phyloP scores from a whole-genome alignment of 2,888 invertebrate genomes.

The Eilema caniola region DNA sequence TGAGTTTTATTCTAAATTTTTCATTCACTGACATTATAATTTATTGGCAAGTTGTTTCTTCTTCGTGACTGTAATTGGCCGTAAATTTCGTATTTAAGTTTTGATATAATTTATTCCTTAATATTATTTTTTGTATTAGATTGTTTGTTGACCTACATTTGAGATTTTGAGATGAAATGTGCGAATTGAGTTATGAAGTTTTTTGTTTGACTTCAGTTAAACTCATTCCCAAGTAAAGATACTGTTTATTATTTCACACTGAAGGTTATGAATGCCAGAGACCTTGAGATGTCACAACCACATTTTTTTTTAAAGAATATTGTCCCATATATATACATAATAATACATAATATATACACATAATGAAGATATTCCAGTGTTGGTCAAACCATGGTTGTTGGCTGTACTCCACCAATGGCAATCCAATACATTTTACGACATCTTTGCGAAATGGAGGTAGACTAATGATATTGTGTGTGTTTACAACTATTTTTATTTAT shows the following conservation, averaged over 20 bases:
- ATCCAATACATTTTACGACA: no score
- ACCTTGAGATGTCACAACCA: no score
- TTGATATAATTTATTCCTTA: not conserved
- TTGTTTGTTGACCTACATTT: not conserved
- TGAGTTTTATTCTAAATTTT: not conserved
- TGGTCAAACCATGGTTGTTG: no score
- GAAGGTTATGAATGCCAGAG: not conserved
- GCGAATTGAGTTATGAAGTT: not conserved
- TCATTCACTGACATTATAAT: not conserved
- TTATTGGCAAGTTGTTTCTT: not conserved
- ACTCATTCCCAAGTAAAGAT: not conserved
- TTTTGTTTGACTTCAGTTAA: slow-evolving; percentile 1
- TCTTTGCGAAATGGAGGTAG: no score
- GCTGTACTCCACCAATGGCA: no score
- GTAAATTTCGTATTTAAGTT: not conserved
- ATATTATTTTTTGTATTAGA: not conserved
- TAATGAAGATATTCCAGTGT: no score
- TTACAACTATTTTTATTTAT: no score
- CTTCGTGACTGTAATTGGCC: not conserved
- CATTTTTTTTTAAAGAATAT: no score
- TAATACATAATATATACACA: no score
- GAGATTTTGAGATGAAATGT: not conserved
- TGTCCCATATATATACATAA: no score
- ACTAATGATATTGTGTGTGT: no score
- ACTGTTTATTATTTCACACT: not conserved